Evolutionary conservation across 2,113 vertebrate species (phyloP).

Genomic region (Bostrychus sinensis): DNA sequence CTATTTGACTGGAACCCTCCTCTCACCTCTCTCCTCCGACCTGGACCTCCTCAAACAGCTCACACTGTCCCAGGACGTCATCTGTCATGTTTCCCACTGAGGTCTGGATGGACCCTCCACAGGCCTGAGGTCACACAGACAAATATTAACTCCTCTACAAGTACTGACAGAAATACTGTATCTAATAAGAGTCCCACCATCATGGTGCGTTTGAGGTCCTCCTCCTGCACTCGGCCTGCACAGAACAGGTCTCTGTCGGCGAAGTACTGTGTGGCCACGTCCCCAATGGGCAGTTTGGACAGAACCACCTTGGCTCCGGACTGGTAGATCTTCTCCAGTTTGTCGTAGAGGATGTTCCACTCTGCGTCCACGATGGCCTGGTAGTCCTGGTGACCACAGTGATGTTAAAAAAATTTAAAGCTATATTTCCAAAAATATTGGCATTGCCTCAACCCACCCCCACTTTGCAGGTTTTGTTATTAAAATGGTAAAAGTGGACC

Average conservation of each 20-base stretch:
- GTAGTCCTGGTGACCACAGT: slow-evolving; percentile 85
- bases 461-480: too few species aligned
- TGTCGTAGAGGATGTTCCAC: slow-evolving; percentile 98
- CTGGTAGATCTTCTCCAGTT: slow-evolving; percentile 90
- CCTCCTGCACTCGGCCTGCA: slow-evolving; percentile 92
- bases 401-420: not conserved
- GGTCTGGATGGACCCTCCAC: slow-evolving; percentile 97
- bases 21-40: slow-evolving; percentile 93
- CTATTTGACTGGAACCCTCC: too few species aligned
- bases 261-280: slow-evolving; percentile 97
- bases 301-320: slow-evolving; percentile 95
- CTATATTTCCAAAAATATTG: too few species aligned
- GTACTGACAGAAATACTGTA: not conserved
- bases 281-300: slow-evolving; percentile 95
- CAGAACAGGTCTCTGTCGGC: slow-evolving; percentile 98
- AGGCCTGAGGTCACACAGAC: slow-evolving; percentile 82
- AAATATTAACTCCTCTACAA: not conserved
- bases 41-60: slow-evolving; percentile 93
- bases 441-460: too few species aligned
- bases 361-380: slow-evolving; percentile 98
- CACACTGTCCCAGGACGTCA: slow-evolving; percentile 91
- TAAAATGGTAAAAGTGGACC: too few species aligned
- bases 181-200: slow-evolving; percentile 81
- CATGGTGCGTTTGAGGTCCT: slow-evolving; percentile 97
- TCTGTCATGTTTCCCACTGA: slow-evolving; percentile 84